These are phyloP conservation scores for Plutomurus gul DNA, from an alignment of 1,140 invertebrate species.

Conservation along the genomic window DNA sequence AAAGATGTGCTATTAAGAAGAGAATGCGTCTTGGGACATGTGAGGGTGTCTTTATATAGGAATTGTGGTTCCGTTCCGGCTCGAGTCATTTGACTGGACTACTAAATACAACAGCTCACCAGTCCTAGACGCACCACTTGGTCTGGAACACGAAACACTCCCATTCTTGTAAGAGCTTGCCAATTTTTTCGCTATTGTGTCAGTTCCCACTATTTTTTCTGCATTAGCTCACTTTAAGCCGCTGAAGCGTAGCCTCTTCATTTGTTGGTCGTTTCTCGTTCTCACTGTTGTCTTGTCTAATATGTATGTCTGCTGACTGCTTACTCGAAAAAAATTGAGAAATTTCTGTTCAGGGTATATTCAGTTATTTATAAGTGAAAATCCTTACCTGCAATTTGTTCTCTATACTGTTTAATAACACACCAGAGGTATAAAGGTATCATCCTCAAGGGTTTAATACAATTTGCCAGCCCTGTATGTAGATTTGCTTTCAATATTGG, in stretches of 20 bases:
- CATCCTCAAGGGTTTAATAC: too few relatives aligned
- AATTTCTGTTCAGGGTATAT: not conserved
- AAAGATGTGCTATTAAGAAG: slow-evolving; percentile 14
- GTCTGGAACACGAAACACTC: not conserved
- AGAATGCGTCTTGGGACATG: not conserved
- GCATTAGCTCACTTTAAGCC: not conserved
- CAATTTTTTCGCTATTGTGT: slow-evolving; percentile 6
- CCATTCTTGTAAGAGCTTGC: not conserved
- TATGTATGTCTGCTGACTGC: not conserved
- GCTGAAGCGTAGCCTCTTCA: not conserved
- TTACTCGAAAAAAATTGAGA: not conserved
- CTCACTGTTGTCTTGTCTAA: not conserved
- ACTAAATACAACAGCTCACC: not conserved
- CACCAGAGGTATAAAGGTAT: too few relatives aligned
- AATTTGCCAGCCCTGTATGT: too few relatives aligned
- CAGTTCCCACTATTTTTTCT: not conserved
- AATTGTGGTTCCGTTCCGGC: slow-evolving; percentile 1
- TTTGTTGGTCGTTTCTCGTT: too few relatives aligned
- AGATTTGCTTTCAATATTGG: too few relatives aligned
- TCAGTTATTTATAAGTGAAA: too few relatives aligned
- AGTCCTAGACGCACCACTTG: not conserved
- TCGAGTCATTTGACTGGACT: not conserved
- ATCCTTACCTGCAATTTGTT: not conserved
- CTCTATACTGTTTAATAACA: not conserved
- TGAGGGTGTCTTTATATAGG: slow-evolving; percentile 23